These are phyloP conservation scores for Holotrichia oblita DNA, from an alignment of 1,140 invertebrate species.

Conservation along the genomic window DNA sequence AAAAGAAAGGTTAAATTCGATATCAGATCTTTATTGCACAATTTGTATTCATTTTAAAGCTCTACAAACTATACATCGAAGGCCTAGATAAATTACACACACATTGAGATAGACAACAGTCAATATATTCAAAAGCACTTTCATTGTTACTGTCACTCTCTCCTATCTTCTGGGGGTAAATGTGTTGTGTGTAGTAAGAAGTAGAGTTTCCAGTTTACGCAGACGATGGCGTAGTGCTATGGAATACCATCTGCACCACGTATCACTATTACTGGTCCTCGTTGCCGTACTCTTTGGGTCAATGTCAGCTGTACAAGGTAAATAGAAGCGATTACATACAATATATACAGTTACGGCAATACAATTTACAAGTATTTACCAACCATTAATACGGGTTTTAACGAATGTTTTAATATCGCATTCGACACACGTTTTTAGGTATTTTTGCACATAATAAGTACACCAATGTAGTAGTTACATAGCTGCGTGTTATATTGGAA, in stretches of 20 bases:
- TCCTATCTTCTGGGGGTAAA: conserved; percentile 37
- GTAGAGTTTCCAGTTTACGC: conserved; percentile 44
- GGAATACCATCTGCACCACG: conserved; percentile 46
- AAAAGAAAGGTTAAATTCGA: no score
- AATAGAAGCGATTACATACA: background rate
- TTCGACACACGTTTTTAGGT: no score
- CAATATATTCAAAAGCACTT: conserved; percentile 48
- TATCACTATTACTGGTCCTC: conserved; percentile 46
- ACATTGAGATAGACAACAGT: no score
- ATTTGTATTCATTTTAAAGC: no score
- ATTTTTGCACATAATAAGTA: no score
- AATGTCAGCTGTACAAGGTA: conserved; percentile 52
- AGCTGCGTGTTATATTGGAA: no score
- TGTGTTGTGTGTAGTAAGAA: conserved; percentile 41
- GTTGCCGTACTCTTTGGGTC: conserved; percentile 51
- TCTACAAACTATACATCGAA: no score
- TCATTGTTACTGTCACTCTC: conserved; percentile 56
- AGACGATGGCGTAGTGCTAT: conserved; percentile 52
- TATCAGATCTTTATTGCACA: no score
- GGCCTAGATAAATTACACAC: no score
- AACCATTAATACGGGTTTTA: background rate
- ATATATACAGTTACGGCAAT: background rate
- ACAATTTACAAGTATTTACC: background rate
- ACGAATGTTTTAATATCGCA: background rate
- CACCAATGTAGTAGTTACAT: no score